phyloP scores from a whole-genome alignment of 2,113 vertebrate species.

The Rhinoptilus africanus region DNA sequence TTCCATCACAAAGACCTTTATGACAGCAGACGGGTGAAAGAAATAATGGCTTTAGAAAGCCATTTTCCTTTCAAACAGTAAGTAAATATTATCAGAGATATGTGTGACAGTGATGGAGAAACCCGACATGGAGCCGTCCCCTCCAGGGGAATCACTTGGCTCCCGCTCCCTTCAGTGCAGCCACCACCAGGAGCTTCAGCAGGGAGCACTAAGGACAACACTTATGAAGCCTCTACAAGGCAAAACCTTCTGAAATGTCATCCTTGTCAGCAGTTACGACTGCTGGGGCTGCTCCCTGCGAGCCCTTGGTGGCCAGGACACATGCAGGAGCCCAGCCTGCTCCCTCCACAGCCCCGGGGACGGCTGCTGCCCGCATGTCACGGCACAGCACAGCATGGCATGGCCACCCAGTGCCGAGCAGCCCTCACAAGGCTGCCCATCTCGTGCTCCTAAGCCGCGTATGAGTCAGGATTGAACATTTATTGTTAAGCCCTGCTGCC shows the following conservation, averaged over 20 bases:
- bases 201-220: fast-evolving
- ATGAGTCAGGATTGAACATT: background rate
- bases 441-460: fast-evolving
- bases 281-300: background rate
- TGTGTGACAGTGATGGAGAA: slow-evolving; percentile 42
- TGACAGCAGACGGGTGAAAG: slow-evolving; percentile 48
- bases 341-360: fast-evolving
- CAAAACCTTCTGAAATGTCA: background rate
- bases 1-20: slow-evolving; percentile 65
- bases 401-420: fast-evolving
- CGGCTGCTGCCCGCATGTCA: background rate
- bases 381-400: fast-evolving
- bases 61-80: slow-evolving; percentile 64
- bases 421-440: fast-evolving
- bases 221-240: background rate
- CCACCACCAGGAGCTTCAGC: background rate
- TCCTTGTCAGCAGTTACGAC: background rate
- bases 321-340: fast-evolving
- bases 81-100: slow-evolving; percentile 63
- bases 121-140: background rate
- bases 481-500: background rate
- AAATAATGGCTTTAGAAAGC: slow-evolving; percentile 53
- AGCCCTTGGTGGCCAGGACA: fast-evolving
- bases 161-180: background rate
- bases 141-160: background rate